Conservation (phyloP, 2,888 invertebrate genomes). For the Eretmocerus hayati region DNA sequence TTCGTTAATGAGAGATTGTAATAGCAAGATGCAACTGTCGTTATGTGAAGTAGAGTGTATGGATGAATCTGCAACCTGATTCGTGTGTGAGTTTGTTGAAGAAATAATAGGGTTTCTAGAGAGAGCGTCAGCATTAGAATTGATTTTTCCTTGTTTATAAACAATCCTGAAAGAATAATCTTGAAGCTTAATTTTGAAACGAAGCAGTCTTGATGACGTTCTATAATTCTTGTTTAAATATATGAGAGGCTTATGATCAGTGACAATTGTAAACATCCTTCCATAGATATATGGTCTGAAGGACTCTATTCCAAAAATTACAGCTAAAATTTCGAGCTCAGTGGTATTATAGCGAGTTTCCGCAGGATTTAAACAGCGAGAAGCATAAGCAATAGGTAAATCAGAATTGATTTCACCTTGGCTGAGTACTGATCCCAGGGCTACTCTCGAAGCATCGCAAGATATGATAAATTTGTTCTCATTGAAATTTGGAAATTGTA, state of each 20-base stretch:
- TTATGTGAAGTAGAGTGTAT: no score
- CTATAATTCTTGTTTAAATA: no score
- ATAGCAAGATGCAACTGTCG: no score
- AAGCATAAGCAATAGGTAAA: background rate
- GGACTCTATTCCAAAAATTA: background rate
- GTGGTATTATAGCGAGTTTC: background rate
- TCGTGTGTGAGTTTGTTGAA: no score
- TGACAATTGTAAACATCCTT: background rate
- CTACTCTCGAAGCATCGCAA: background rate
- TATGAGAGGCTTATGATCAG: background rate
- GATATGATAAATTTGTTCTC: background rate
- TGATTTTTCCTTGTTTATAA: no score
- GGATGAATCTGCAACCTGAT: no score
- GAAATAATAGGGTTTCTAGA: no score
- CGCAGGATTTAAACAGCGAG: background rate
- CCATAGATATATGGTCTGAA: background rate
- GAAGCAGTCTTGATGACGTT: no score
- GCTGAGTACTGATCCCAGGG: background rate
- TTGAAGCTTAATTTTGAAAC: no score
- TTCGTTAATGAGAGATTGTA: no score
- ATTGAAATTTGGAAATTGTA: background rate
- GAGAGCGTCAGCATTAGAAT: no score
- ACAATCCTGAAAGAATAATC: no score
- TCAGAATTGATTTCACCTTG: background rate
- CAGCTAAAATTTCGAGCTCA: background rate